These are phyloP conservation scores for Ammodytes dubius DNA, from an alignment of 2,113 vertebrate genomes.

Conservation along the genomic window DNA sequence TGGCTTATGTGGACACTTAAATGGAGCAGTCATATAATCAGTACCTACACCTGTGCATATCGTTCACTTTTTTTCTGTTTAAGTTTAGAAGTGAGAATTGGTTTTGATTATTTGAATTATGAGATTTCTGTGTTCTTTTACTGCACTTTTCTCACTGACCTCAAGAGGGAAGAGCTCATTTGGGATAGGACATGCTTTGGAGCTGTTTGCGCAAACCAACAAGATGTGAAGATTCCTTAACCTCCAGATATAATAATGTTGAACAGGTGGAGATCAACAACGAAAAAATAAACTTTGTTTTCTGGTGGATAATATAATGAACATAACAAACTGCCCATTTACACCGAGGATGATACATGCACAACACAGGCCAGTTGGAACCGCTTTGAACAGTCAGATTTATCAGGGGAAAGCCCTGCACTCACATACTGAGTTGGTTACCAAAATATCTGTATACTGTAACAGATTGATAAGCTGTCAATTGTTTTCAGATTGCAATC, in stretches of 20 bases:
- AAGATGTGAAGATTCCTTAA: not conserved
- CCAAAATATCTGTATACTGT: not conserved
- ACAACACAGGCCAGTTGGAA: not conserved
- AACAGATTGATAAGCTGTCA: no score
- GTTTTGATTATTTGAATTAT: not conserved
- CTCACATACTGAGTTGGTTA: not conserved
- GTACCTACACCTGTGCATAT: constrained; percentile 25
- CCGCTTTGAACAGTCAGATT: not conserved
- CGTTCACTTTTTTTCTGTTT: not conserved
- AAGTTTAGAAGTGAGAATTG: not conserved
- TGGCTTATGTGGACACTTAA: constrained; percentile 2
- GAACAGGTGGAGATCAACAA: not conserved
- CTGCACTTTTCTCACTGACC: not conserved
- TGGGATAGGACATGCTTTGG: not conserved
- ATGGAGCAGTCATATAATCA: constrained; percentile 22
- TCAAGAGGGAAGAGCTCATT: not conserved
- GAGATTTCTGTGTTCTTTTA: not conserved
- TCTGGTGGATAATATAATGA: not conserved
- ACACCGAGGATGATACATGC: not conserved
- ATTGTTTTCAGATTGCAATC: not conserved
- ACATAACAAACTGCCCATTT: not conserved
- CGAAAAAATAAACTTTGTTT: not conserved
- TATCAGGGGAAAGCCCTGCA: not conserved
- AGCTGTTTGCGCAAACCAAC: not conserved
- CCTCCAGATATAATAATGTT: not conserved